Evolutionary conservation across 2,888 invertebrate genomes (phyloP).

Genomic region (Agrotis ipsilon): DNA sequence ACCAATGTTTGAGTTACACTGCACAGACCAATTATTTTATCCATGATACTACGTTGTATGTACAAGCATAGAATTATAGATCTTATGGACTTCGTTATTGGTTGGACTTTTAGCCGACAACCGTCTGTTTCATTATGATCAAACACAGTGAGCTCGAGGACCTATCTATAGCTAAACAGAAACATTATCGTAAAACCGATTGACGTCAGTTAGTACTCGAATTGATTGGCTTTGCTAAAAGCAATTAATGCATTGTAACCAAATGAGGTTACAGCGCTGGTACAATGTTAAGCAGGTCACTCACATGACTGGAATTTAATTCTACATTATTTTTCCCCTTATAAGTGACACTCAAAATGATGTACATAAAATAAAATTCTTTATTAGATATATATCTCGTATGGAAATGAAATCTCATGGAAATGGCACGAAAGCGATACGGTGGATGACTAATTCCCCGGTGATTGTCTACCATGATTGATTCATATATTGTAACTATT

Average conservation of each 20-base stretch:
- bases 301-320: conserved; percentile 27
- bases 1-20: not conserved
- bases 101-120: not conserved
- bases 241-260: conserved; percentile 69
- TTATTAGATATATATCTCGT: conserved; percentile 2
- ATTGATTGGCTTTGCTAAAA: conserved; percentile 59
- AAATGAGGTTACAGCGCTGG: conserved; percentile 70
- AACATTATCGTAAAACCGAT: conserved; percentile 57
- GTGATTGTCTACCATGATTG: not conserved
- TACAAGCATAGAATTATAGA: not conserved
- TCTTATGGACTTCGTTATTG: conserved; percentile 2
- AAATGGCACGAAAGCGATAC: not conserved
- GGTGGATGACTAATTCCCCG: not conserved
- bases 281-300: conserved; percentile 49
- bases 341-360: not conserved
- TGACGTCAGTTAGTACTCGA: conserved; percentile 74
- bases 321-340: not conserved
- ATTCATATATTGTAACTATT: not conserved
- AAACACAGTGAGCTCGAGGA: conserved; percentile 1
- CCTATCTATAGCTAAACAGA: conserved; percentile 36
- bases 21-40: not conserved
- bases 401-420: not conserved
- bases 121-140: conserved; percentile 13
- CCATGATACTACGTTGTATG: not conserved
- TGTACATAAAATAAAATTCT: not conserved